Base-by-base conservation (phyloP, 2,113 vertebrate genomes). In the Recurvirostra avosetta region DNA sequence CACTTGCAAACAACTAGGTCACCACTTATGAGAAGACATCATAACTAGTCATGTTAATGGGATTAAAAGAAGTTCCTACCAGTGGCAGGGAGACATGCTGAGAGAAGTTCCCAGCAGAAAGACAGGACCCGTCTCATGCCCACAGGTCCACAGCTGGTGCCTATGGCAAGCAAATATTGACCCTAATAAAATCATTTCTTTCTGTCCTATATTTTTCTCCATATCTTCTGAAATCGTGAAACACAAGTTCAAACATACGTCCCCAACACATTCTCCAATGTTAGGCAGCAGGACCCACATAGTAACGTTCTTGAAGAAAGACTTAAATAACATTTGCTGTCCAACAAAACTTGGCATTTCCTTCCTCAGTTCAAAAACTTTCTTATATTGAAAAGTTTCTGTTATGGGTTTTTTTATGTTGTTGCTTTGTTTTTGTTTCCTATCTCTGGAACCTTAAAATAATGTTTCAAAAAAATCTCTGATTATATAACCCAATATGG, bases 221-320 rank as follows among this genome's bases (percentile, higher is more conserved):
- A 0, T 83, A 90, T 52, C n/a, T 93, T 88, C 78, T 92, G 67
- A 92, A 80, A 61, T 68, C 19, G 58, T 22, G 70, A 38, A 36
- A 88, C 81, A 72, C n/a, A 34, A 65, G 47, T 86, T 93, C 73
- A 93, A 76, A 75, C 61, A 90, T 63, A 93, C 36, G 1, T 71
- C 40, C 84, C 56, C 71, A 68, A 30, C 75, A 50, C 36, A 19
- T 40, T 85, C 58, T 32, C 29, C 75, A 80, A 19, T 63, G 72
- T 79, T 36, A 83, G 72, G 55, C 73, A 81, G 41, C 73, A 72
- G 32, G 71, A 49, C 11, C 9, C 29, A 47, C 36, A 56, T 11
- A 27, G 14, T 6, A 84, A 40, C 36, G 21, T 11, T 82, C 62
- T 50, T 23, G 32, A 50, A 65, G 22, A 63, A 53, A 62, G 12